Evolutionary conservation across 2,888 invertebrate species (phyloP).

Genomic region (Heliothis peltigera): DNA sequence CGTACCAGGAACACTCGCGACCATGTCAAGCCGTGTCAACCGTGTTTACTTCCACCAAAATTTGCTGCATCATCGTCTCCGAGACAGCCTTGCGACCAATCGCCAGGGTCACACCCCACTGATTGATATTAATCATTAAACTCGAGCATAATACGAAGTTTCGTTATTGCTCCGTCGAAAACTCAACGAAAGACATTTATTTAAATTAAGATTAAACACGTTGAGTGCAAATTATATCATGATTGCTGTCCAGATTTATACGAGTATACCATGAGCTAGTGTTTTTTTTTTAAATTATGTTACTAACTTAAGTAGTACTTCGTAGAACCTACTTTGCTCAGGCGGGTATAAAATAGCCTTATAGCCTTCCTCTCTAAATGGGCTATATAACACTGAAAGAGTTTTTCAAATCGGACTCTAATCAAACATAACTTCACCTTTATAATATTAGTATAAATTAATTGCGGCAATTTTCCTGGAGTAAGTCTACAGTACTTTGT

Average conservation of each 20-base stretch:
- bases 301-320: too few species aligned
- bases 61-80: constrained; percentile 49
- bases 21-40: constrained; percentile 35
- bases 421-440: too few species aligned
- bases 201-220: constrained; percentile 40
- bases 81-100: constrained; percentile 61
- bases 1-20: constrained; percentile 32
- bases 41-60: constrained; percentile 37
- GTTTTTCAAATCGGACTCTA: too few species aligned
- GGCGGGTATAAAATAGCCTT: too few species aligned
- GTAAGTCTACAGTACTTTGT: too few species aligned
- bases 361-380: too few species aligned
- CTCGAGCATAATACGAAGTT: constrained; percentile 51
- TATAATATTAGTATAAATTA: too few species aligned
- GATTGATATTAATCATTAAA: constrained; percentile 54
- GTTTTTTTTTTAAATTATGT: too few species aligned
- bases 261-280: too few species aligned
- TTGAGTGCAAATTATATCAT: constrained; percentile 10
- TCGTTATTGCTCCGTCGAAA: constrained; percentile 45
- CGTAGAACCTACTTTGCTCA: too few species aligned
- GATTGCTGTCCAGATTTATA: background rate
- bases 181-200: constrained; percentile 41
- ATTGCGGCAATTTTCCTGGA: too few species aligned
- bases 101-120: constrained; percentile 38
- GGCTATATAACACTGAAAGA: too few species aligned